Evolutionary conservation across 2,888 invertebrate genomes (phyloP).

Genomic region (Tillus elongatus): DNA sequence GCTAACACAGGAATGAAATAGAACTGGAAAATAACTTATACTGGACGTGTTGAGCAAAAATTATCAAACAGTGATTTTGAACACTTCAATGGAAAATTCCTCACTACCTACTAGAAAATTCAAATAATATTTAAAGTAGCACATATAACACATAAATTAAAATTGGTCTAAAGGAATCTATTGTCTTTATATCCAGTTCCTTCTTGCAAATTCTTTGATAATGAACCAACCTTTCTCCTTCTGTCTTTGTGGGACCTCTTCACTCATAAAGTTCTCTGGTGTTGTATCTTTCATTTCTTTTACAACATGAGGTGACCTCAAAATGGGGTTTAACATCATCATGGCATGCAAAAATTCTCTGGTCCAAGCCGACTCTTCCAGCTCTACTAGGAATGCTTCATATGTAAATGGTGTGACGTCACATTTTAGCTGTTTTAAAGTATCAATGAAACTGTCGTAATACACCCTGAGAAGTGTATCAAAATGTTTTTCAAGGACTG

Average conservation of each 20-base stretch:
- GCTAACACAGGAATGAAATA: too few relatives aligned
- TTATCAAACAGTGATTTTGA: too few relatives aligned
- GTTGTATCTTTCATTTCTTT: conserved; percentile 35
- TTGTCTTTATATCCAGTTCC: too few relatives aligned
- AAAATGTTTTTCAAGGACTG: conserved; percentile 36
- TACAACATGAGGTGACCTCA: conserved; percentile 31
- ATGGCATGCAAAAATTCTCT: conserved; percentile 39
- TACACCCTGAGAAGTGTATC: conserved; percentile 44
- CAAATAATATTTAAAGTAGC: too few relatives aligned
- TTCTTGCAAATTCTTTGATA: conserved; percentile 21
- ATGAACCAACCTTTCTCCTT: conserved; percentile 22
- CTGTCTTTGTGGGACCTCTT: conserved; percentile 15
- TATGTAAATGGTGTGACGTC: conserved; percentile 34
- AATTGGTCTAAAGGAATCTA: too few relatives aligned
- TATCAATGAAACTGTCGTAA: conserved; percentile 40
- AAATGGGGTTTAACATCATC: conserved; percentile 39
- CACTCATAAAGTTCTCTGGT: conserved; percentile 22
- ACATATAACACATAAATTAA: too few relatives aligned
- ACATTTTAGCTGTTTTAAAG: conserved; percentile 31
- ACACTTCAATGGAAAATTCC: too few relatives aligned
- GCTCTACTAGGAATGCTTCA: conserved; percentile 36
- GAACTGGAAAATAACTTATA: too few relatives aligned
- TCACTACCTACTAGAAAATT: too few relatives aligned
- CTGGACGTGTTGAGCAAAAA: too few relatives aligned
- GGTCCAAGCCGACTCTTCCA: conserved; percentile 31